Conservation (phyloP, 1,140 invertebrate species). For the Aethina tumida region DNA sequence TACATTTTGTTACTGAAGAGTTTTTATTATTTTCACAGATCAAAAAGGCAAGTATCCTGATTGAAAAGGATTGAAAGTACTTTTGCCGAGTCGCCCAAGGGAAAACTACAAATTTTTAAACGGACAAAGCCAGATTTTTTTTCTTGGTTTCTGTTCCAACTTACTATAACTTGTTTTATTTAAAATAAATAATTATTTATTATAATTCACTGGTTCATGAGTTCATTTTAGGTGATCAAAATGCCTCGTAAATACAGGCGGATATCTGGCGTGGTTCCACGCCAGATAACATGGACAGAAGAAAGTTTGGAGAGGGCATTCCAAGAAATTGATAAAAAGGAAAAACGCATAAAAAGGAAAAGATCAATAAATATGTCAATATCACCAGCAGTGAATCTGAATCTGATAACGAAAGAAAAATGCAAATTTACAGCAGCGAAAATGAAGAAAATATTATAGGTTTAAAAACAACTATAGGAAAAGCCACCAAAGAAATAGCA, state of each 20-base stretch:
- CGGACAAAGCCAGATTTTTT: constrained; percentile 8
- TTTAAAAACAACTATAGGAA: too few species aligned
- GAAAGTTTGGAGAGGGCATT: constrained; percentile 3
- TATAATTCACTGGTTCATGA: constrained; percentile 4
- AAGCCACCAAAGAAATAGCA: too few species aligned
- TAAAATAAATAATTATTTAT: constrained; percentile 7
- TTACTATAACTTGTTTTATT: constrained; percentile 6
- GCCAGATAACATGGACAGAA: constrained; percentile 7
- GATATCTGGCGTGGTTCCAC: constrained; percentile 20
- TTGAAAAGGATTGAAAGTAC: background rate
- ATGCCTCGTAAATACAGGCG: constrained; percentile 48
- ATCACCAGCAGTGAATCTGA: too few species aligned
- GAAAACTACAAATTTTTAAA: constrained; percentile 6
- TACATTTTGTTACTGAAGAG: constrained; percentile 7
- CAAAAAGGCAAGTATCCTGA: constrained; percentile 3
- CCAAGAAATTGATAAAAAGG: background rate
- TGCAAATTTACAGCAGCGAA: too few species aligned
- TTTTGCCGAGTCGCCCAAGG: constrained; percentile 1
- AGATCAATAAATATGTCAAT: too few species aligned
- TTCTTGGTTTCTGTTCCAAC: constrained; percentile 5
- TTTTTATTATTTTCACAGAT: constrained; percentile 3
- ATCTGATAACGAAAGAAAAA: too few species aligned
- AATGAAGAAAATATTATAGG: too few species aligned
- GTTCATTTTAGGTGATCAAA: constrained; percentile 4
- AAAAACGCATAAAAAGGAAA: background rate